phyloP scores from a whole-genome alignment of 2,888 invertebrate species.

The Oxyteleia sp. region DNA sequence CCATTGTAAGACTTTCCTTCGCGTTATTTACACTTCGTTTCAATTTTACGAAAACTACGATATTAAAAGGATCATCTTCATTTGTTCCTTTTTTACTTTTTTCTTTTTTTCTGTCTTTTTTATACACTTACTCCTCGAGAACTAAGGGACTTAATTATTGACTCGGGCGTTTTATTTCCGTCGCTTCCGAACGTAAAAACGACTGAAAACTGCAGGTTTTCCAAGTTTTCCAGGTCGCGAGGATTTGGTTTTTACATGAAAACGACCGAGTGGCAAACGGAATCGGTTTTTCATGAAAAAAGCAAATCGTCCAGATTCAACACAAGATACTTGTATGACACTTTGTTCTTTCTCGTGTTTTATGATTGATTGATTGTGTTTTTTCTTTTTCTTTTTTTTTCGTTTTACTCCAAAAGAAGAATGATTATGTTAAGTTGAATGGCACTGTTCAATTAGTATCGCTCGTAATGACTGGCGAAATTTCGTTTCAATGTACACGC shows the following conservation, averaged over 20 bases:
- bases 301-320: constrained; percentile 55
- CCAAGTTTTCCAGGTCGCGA: constrained; percentile 57
- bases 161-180: constrained; percentile 33
- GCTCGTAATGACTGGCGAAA: constrained; percentile 48
- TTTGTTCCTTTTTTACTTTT: no score
- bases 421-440: constrained; percentile 75
- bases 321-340: constrained; percentile 71
- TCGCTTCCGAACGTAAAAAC: constrained; percentile 31
- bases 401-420: background rate
- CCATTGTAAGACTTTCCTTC: constrained; percentile 44
- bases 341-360: constrained; percentile 16
- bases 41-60: constrained; percentile 63
- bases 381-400: constrained; percentile 12
- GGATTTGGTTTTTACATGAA: constrained; percentile 54
- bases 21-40: constrained; percentile 60
- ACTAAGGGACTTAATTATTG: constrained; percentile 52
- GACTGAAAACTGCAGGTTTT: constrained; percentile 54
- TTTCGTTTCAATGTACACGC: constrained; percentile 19
- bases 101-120: no score
- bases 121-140: constrained; percentile 40
- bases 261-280: constrained; percentile 11
- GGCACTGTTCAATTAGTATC: constrained; percentile 69
- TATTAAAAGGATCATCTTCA: constrained; percentile 54
- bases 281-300: constrained; percentile 44
- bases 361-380: background rate